Evolutionary conservation across 2,888 invertebrate genomes (phyloP).

Genomic region (Torymus aiolomorphi): DNA sequence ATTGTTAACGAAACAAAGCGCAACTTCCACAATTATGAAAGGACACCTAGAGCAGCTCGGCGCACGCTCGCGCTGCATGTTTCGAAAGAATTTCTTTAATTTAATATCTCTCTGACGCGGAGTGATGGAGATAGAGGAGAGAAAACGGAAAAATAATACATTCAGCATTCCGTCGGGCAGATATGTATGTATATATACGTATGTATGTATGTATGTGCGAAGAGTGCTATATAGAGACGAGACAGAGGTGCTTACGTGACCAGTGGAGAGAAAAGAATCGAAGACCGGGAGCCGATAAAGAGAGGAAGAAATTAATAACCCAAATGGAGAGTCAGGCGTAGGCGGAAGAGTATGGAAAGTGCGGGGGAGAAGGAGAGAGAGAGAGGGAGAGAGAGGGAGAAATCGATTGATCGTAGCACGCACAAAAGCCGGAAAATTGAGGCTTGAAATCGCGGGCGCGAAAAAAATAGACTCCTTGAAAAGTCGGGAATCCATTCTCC

Average conservation of each 20-base stretch:
- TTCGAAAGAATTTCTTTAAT: slow-evolving; percentile 57
- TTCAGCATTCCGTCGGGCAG: neutral
- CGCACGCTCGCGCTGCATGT: neutral
- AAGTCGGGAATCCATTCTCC: slow-evolving; percentile 35
- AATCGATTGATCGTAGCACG: slow-evolving; percentile 8
- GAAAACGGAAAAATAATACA: neutral
- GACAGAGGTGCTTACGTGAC: slow-evolving; percentile 18
- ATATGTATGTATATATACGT: neutral
- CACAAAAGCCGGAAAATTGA: slow-evolving; percentile 42
- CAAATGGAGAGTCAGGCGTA: neutral
- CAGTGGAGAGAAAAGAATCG: slow-evolving; percentile 13
- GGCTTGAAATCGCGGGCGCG: slow-evolving; percentile 27
- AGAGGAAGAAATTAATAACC: slow-evolving; percentile 35
- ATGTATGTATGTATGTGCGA: too few relatives aligned
- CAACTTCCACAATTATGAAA: slow-evolving; percentile 54
- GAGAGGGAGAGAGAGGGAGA: neutral
- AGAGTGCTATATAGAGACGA: neutral
- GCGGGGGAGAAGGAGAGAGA: neutral
- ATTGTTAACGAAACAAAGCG: slow-evolving; percentile 57
- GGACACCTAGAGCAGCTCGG: slow-evolving; percentile 32
- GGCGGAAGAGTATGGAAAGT: neutral
- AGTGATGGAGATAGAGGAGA: neutral
- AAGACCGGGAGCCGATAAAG: neutral
- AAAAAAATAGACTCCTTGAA: slow-evolving; percentile 53
- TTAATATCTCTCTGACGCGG: slow-evolving; percentile 38